Evolutionary conservation across 2,113 vertebrate species (phyloP).

Genomic region (Panthera uncia): DNA sequence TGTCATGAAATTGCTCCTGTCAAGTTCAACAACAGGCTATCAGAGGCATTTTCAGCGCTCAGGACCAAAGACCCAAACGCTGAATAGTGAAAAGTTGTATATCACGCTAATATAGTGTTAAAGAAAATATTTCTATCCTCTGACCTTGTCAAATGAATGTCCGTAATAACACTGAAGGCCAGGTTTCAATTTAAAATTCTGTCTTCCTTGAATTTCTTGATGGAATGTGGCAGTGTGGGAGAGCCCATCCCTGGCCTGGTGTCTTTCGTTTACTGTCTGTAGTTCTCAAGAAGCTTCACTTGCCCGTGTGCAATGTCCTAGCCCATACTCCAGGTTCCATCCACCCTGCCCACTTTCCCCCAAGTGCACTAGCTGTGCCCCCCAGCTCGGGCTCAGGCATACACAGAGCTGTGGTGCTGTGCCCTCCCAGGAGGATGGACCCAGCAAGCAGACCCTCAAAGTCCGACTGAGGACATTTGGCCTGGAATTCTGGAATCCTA

Average conservation of each 20-base stretch:
- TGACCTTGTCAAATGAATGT: not conserved
- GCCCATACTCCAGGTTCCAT: not conserved
- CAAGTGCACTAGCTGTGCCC: not conserved
- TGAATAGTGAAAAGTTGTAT: not conserved
- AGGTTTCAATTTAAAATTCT: not conserved
- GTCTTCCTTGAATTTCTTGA: not conserved
- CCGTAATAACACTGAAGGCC: not conserved
- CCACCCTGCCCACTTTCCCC: not conserved
- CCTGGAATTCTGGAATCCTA: not conserved
- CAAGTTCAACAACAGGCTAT: not conserved
- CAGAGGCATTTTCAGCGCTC: not conserved
- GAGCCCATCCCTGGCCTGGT: accelerated
- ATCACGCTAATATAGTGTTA: not conserved
- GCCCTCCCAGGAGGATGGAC: not conserved
- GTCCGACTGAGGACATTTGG: not conserved
- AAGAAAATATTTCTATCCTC: not conserved
- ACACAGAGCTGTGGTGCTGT: too few species aligned
- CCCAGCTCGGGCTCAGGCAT: not conserved
- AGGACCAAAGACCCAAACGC: not conserved
- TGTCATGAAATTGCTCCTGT: not conserved
- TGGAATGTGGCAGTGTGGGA: not conserved
- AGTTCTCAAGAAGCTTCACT: not conserved
- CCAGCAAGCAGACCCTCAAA: too few species aligned
- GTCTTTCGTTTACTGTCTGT: not conserved
- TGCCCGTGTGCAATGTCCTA: not conserved